Evolutionary conservation across 2,797 vertebrate genomes (phyloP).

Genomic region (Crocidura indochinensis): DNA sequence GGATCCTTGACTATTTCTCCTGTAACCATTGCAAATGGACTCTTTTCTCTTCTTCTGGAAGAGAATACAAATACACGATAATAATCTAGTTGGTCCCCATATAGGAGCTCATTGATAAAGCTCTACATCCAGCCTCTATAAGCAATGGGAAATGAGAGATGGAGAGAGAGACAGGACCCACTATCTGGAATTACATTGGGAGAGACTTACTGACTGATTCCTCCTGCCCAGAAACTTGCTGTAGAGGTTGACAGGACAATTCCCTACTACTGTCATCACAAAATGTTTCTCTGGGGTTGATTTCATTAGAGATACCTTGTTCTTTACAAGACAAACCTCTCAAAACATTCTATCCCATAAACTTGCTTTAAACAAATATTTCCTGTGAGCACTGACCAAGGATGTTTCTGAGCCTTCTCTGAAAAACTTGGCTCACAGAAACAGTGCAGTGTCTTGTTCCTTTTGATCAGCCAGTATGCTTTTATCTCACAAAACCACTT

Average conservation of each 20-base stretch:
- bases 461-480: neutral
- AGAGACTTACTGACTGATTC: neutral
- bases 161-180: neutral
- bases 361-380: neutral
- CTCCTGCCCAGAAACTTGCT: neutral
- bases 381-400: neutral
- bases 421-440: neutral
- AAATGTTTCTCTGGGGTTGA: neutral
- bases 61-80: neutral
- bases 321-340: constrained; percentile 36
- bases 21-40: neutral
- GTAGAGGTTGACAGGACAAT: neutral
- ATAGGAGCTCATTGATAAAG: neutral
- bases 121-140: neutral
- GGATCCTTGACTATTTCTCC: constrained; percentile 19
- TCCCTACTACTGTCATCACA: neutral
- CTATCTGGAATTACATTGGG: neutral
- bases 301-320: neutral
- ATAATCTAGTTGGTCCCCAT: neutral
- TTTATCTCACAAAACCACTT: neutral
- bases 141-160: neutral
- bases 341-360: constrained; percentile 2
- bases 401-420: neutral
- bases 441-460: neutral
- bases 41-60: neutral